phyloP scores from a whole-genome alignment of 1,140 invertebrate species.

The Anagrus nilaparvatae region DNA sequence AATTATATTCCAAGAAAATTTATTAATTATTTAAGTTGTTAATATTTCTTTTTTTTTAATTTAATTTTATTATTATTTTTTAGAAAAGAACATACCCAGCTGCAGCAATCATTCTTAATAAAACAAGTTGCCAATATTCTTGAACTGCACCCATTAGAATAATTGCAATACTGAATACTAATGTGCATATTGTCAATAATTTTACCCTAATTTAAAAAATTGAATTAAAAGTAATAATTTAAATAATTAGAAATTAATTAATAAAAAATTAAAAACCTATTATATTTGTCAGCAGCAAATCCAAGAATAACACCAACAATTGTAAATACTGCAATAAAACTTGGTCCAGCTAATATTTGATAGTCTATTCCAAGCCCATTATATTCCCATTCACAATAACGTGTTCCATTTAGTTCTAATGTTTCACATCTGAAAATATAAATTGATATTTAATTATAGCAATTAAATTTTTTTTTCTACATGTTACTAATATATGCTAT shows the following conservation, averaged over 20 bases:
- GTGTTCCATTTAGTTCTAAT: slow-evolving; percentile 55
- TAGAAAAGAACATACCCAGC: too few species aligned
- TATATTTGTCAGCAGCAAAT: slow-evolving; percentile 69
- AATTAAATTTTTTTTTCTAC: not conserved
- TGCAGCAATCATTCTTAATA: slow-evolving; percentile 77
- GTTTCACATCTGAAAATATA: slow-evolving; percentile 49
- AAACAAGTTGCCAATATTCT: slow-evolving; percentile 83
- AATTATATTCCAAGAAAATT: too few species aligned
- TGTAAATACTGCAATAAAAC: slow-evolving; percentile 85
- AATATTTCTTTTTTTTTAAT: not conserved
- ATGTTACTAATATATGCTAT: not conserved
- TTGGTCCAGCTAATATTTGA: slow-evolving; percentile 83
- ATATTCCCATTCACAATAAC: slow-evolving; percentile 84
- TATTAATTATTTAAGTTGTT: too few species aligned
- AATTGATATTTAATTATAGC: slow-evolving; percentile 5
- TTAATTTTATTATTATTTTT: not conserved
- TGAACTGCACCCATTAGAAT: slow-evolving; percentile 70
- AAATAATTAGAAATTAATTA: not conserved
- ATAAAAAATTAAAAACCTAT: slow-evolving; percentile 33
- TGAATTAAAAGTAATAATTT: not conserved
- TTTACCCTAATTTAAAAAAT: slow-evolving; percentile 48
- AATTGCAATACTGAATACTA: slow-evolving; percentile 73
- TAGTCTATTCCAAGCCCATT: slow-evolving; percentile 86
- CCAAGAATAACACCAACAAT: slow-evolving; percentile 76
- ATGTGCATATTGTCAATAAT: slow-evolving; percentile 63